Evolutionary conservation across 2,888 invertebrate genomes (phyloP).

Genomic region (Sinhomidia bicolor): DNA sequence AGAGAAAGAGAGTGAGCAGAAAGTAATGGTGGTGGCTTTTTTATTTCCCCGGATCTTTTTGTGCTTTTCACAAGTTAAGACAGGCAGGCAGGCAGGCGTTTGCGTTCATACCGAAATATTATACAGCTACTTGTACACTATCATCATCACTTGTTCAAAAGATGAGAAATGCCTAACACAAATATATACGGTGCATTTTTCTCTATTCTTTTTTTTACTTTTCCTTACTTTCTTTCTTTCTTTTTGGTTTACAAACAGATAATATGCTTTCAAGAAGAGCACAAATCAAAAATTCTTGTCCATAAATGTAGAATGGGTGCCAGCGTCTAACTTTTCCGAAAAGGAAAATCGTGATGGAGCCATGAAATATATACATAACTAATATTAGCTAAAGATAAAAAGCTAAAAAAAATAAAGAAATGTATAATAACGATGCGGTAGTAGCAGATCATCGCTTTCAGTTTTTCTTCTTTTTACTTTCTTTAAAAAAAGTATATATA

Average conservation of each 20-base stretch:
- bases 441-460: constrained; percentile 14
- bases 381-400: neutral
- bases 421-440: too few relatives aligned
- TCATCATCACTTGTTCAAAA: too few relatives aligned
- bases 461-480: constrained; percentile 15
- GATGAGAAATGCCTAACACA: neutral
- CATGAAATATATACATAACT: constrained; percentile 17
- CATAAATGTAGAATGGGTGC: constrained; percentile 48
- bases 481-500: constrained; percentile 10
- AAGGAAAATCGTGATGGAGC: constrained; percentile 41
- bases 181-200: neutral
- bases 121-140: too few relatives aligned
- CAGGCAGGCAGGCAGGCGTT: too few relatives aligned
- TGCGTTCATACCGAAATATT: too few relatives aligned
- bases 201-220: neutral
- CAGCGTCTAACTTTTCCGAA: constrained; percentile 36
- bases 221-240: constrained; percentile 24
- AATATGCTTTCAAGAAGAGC: constrained; percentile 33
- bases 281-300: constrained; percentile 55
- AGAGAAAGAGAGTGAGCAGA: neutral
- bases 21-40: too few relatives aligned
- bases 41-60: constrained; percentile 17
- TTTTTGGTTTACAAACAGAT: constrained; percentile 28
- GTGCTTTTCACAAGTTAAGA: constrained; percentile 3
- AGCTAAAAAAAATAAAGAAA: neutral